A percentile compares a stretch with the other conserved stretches of the same genome.
Conservation (phyloP, 2,888 invertebrate genomes). For the Diarsia rubi region DNA sequence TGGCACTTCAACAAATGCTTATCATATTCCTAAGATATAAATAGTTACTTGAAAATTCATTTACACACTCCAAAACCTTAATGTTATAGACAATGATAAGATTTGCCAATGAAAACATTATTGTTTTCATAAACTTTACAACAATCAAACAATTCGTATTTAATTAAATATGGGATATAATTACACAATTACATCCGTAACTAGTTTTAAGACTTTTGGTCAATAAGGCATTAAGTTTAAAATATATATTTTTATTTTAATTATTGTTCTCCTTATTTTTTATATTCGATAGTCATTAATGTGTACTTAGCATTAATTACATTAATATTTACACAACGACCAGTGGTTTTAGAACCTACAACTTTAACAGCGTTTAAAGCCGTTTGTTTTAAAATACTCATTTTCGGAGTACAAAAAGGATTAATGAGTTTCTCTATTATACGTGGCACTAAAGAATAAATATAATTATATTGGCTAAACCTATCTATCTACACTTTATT, state of each 20-base stretch:
- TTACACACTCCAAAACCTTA: slow-evolving; percentile 75
- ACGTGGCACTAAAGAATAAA: slow-evolving; percentile 78
- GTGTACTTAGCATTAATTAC: slow-evolving; percentile 83
- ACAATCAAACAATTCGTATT: slow-evolving; percentile 88
- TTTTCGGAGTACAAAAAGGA: slow-evolving; percentile 82
- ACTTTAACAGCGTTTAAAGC: slow-evolving; percentile 58
- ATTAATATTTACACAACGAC: slow-evolving; percentile 85
- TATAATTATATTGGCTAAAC: slow-evolving; percentile 76
- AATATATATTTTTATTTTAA: slow-evolving; percentile 89
- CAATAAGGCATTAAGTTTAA: slow-evolving; percentile 91
- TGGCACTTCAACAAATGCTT: slow-evolving; percentile 72
- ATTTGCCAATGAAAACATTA: slow-evolving; percentile 83
- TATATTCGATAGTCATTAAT: slow-evolving; percentile 83
- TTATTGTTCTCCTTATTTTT: slow-evolving; percentile 90
- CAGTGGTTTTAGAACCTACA: slow-evolving; percentile 67
- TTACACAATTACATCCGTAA: slow-evolving; percentile 85
- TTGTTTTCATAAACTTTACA: slow-evolving; percentile 87
- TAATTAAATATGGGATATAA: slow-evolving; percentile 84
- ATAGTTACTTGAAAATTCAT: slow-evolving; percentile 75
- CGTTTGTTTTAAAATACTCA: slow-evolving; percentile 69
- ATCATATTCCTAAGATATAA: slow-evolving; percentile 74
- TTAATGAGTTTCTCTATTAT: slow-evolving; percentile 72
- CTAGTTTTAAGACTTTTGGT: slow-evolving; percentile 91
- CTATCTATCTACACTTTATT: slow-evolving; percentile 85
- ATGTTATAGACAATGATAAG: slow-evolving; percentile 84